Evolutionary conservation across 1,140 invertebrate species (phyloP), one percentile per base, ranked within the genome.

Genomic region (Ips typographus): DNA sequence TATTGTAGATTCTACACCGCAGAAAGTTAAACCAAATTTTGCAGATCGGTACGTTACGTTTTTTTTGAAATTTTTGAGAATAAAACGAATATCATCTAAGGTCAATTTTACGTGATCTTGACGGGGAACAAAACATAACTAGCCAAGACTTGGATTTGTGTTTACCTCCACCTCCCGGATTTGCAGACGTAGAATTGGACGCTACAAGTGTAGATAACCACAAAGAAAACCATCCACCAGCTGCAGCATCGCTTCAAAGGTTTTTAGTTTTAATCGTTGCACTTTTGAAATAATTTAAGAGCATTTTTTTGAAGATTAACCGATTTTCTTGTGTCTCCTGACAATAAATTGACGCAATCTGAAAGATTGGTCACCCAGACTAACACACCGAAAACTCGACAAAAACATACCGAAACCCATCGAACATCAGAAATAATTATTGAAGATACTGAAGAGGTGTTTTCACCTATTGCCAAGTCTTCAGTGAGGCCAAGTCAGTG

Each of bases 1-100:
- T 57, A 49, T 77, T 39, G 69, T 77, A 4, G 75, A 78, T 65
- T 72, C 72, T 5, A 78, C 77, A 8, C 77, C 77, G 2, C 73
- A 74, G 55, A 76, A 77, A 65, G 62, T 73, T 5, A 59, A 56
- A 38, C 41, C 40, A n/a, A 58, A n/a, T 7, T 64, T 61, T 4
- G 40, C 57, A n/a, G 58, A 66, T n/a, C 7, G 58, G 39, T 66
- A 63, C 37, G 57, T 67, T 39, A 40, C 6, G 62, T 37, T 47
- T 68, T 22, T 61, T 47, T 67, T 64, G n/a, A 40, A 60, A 49
- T 36, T 57, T 53, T 47, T 52, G 52, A 40, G 56, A n/a, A 36
- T 56, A 47, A 36, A 47, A 58, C 37, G 38, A 47, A 44, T 60
- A 61, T 39, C 60, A 41, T 49, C 63, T 72, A 36, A 44, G 68